phyloP scores from a whole-genome alignment of 2,797 vertebrate species.

The Pangasius mekongensis region DNA sequence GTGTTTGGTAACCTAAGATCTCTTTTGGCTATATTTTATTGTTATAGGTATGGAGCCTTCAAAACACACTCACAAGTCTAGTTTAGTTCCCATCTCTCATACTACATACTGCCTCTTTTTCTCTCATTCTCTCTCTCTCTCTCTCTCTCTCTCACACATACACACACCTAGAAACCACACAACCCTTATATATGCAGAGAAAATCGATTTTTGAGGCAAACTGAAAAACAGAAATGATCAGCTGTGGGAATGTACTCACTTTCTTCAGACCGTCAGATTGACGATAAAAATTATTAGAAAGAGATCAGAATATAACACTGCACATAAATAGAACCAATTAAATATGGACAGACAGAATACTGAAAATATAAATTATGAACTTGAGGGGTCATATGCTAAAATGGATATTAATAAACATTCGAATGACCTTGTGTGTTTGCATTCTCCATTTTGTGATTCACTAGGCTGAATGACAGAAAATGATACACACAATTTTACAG shows the following conservation, averaged over 20 bases:
- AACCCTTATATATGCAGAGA: conserved; percentile 43
- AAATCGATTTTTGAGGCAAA: conserved; percentile 68
- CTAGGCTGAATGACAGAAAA: conserved; percentile 61
- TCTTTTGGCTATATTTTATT: conserved; percentile 52
- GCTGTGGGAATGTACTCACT: conserved; percentile 52
- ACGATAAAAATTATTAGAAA: conserved; percentile 14
- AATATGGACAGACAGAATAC: conserved; percentile 96
- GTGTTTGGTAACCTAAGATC: conserved; percentile 45
- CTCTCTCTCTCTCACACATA: neutral
- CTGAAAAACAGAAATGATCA: conserved; percentile 38
- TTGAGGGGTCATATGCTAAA: conserved; percentile 69
- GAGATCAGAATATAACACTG: conserved; percentile 87
- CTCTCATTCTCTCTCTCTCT: neutral
- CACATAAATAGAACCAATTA: conserved; percentile 93
- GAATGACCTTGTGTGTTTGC: conserved; percentile 63
- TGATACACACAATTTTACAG: conserved; percentile 20
- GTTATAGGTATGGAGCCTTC: conserved; percentile 32
- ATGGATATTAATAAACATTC: conserved; percentile 73
- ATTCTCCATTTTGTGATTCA: conserved; percentile 64
- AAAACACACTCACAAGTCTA: conserved; percentile 18
- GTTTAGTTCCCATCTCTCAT: conserved; percentile 6
- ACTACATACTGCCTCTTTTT: neutral
- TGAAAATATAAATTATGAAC: conserved; percentile 85
- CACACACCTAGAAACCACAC: neutral
- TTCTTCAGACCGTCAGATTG: neutral